Base-by-base conservation (phyloP, 2,888 invertebrate species). In the Shargacucullia verbasci region DNA sequence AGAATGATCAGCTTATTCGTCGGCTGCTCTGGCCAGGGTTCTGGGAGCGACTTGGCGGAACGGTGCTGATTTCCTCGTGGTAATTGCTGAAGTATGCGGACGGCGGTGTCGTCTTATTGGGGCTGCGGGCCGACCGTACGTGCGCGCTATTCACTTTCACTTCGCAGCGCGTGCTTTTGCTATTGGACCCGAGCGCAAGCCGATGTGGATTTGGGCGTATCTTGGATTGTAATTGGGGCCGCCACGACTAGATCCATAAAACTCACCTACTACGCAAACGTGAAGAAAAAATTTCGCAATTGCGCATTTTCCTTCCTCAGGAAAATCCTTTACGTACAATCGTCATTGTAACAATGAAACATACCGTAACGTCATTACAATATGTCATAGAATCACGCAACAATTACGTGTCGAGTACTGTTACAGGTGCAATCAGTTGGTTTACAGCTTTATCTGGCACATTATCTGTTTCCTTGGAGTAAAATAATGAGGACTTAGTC, bases 31-130 rank as follows among this genome's bases (percentile, higher is more conserved):
- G 59, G 63, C 55, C 70, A 72, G 81, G 83, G 81, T 82, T 80
- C 69, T 77, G 76, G 82, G 80, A 81, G 79, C 80, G 75, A 78
- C 71, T 68, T 80, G 73, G 85, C 83, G 85, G 87, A 87, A 87
- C 87, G 82, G 79, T 84, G 83, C 86, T 87, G 90, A 92, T 91
- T 92, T 93, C 92, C 92, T 93, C 80, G 92, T 90, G 90, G 89
- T 92, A 92, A 92, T 93, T 92, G 91, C 83, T 83, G 88, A 87
- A 91, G 91, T 92, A 93, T 92, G 92, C 91, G 92, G 92, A 93
- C 90, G 87, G 83, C 84, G 85, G 86, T 88, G 90, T 90, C 91
- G 90, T 92, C 91, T 92, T 92, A 91, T 91, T 92, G 92, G 92
- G 91, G 90, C 90, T 89, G 83, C 85, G 83, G 81, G 79, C 82